Evolutionary conservation across 53 echinoderm and acorn worm genomes (phyloP), one percentile per base, ranked within the genome.

Genomic region (Actinopyga echinites): DNA sequence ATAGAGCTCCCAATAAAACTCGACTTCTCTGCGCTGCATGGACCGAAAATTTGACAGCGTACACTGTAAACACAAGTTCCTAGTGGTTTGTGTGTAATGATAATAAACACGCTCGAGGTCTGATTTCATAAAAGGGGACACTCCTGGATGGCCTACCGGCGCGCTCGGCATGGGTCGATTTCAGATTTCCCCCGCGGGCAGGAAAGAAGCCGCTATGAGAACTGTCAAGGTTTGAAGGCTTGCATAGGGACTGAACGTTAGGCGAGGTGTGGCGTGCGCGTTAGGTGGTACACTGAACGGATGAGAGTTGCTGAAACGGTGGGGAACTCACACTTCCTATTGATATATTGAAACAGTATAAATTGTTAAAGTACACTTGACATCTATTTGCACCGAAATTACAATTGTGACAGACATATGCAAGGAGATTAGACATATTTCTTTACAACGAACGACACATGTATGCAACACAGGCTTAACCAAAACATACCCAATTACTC

Each of bases 81-180:
- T 77, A 56, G 54, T 53, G 77, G 77, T 56, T 55, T 77, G 56
- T 56, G 34, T 77, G 77, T 77, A 77, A 77, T 77, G 77, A 77
- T 77, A 77, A 77, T 77, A 77, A 77, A 77, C 77, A 77, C 31
- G 77, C 77, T 54, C 29, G 52, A 54, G 77, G 52, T 77, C 77
- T 77, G 32, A 77, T 77, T 77, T 77, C 77, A 77, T 56, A 77
- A 77, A 49, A 77, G 77, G 77, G 77, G 52, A 55, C 77, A 54
- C 56, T 77, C 77, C 77, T 53, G 56, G 77, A 77, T 77, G 77
- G 77, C 77, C 77, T 56, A 77, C 77, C 77, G 77, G 77, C 77
- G 77, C 30, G 77, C 77, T 55, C 77, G 32, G 77, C 77, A 77
- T 77, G 77, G 77, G 77, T 77, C 77, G 77, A 77, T 77, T 77